Evolutionary conservation across 2,888 invertebrate genomes (phyloP), one percentile per base, ranked within the genome.

Genomic region (Merodon equestris): DNA sequence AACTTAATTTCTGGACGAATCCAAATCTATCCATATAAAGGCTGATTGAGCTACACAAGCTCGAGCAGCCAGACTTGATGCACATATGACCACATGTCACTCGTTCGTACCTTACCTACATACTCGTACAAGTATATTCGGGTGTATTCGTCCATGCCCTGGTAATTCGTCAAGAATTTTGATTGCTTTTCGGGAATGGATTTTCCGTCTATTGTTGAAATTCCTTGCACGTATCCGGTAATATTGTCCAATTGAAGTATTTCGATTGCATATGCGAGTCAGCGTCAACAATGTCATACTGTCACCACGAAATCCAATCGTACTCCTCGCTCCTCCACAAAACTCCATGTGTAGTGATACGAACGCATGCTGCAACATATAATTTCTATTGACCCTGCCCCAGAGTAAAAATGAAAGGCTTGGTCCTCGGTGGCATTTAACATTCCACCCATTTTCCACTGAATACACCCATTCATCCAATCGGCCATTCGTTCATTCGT

Each of bases 161-260:
- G 57, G 70, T 81, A 81, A 75, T 81, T 81, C 75, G 81, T 81
- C 81, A 81, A 81, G 75, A 81, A 81, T 81, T 81, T 81, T 75
- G 81, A 81, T 81, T 81, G 75, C 81, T 75, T 75, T 75, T 34
- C 40, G 75, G 57, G 56, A 71, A 71, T 54, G 54, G 63, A 63
- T 51, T 48, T 44, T 15, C 13, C 18, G 15, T 19, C 66, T 67
- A 74, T 74, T 60, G 68, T 64, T 70, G 38, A 36, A 68, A 79
- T 79, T 79, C 79, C 68, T 70, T 45, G 68, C 79, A 79, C 79
- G 79, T 79, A 79, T 74, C 60, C 64, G 58, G 79, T 79, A 79
- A 79, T 79, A 79, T 74, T 79, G 79, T 74, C 63, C 79, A 74
- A 79, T 77, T 75, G 70, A 75, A 70, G 75, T 70, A 63, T 66